Evolutionary conservation across 2,888 invertebrate species (phyloP), one percentile per base, ranked within the genome.

Genomic region (Sinodicranocentrus sp.): DNA sequence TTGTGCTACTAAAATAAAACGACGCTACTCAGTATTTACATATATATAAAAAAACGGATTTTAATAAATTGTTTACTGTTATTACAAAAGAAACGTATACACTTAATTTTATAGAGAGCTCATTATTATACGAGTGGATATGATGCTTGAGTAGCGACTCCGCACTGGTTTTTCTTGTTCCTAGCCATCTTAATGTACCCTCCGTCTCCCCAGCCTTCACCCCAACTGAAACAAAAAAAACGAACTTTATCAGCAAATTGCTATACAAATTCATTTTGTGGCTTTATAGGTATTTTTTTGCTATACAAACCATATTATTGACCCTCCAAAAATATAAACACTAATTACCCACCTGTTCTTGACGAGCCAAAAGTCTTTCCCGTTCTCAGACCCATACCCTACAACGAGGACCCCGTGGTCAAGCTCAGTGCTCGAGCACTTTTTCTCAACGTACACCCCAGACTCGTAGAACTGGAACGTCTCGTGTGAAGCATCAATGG

Each of bases 391-490:
- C 43, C 92, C 92, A 86, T 92, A 57, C 75, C 89, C 92, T 10
- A 92, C 91, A 76, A 90, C 90, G 61, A 92, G 89, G 0, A 92
- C 92, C 48, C 91, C 92, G 86, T 92, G 92, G 86, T 92, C 91
- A 8, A 92, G 89, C 23, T 89, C 89, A 1, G 89, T 89, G 88
- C 94, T 94, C 75, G 90, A 90, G 91, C 98, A 98, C 48, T 48
- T 48, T 68, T 94, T 94, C 88, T 97, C 97, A 90, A 93, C 93
- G 91, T 97, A 97, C 80, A 97, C 93, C 43, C 92, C 90, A 48
- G 88, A 85, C 26, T 88, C 86, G 91, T 97, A 97, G 90, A 96
- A 94, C 91, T 97, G 96, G 94, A 97, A 97, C 87, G 94, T 94
- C 90, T 93, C 92, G 88, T 94, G 95, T 59, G 94, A 94, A 85